Evolutionary conservation across 1,140 invertebrate genomes (phyloP), one percentile per base, ranked within the genome.

Genomic region (Drosophila suzukii): DNA sequence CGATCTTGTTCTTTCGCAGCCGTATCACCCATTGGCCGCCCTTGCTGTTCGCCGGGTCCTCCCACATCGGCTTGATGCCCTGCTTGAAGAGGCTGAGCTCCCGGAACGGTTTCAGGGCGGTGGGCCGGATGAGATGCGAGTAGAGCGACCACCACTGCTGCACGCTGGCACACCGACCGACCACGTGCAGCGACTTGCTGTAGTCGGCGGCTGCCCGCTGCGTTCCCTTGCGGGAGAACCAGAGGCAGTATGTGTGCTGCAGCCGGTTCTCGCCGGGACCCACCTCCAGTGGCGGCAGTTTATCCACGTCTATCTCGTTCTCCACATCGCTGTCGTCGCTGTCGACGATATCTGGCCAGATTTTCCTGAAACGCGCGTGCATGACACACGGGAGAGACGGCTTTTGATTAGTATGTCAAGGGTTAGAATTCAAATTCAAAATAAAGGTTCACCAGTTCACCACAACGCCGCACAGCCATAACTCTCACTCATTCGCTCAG

Each of bases 61-160:
- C 98, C 98, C 98, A 99, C 97, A 99, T 98, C 32, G 98, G 98
- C 93, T 98, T 97, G 73, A 99, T 99, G 70, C 98, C 98, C 86
- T 98, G 96, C 94, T 99, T 99, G 92, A 99, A 99, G 30, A 99
- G 94, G 93, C 99, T 98, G 92, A 99, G 97, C 93, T 99, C 98
- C 90, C 97, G 97, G 86, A 98, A 97, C 30, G 97, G 96, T 50
- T 96, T 95, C 66, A 99, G 94, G 81, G 99, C 97, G 44, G 95
- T 96, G 36, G 98, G 97, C 79, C 98, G 94, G 65, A 97, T 95
- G 80, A 99, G 93, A 93, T 99, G 97, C 92, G 97, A 96, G 93
- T 99, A 99, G 57, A 98, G 94, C 41, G 95, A 95, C 98, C 98
- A 99, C 95, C 99, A 99, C 93, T 99, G 98, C 93, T 99, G 98